Conservation (phyloP, 1,140 invertebrate genomes). For the Drosophila suzukii region DNA sequence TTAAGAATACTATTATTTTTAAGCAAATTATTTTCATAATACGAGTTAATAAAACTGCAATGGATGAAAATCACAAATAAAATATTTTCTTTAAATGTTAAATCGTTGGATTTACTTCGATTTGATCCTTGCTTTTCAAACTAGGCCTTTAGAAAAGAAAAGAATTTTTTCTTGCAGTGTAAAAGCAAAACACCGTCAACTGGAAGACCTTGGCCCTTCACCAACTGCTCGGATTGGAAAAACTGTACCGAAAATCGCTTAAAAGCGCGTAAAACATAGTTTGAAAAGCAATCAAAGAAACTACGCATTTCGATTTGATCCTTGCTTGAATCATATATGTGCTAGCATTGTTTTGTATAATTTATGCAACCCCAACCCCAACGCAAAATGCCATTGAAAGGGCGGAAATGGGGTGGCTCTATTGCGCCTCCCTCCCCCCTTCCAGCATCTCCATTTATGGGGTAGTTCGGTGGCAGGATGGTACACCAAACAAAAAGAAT, state of each 20-base stretch:
- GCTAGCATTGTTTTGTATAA: constrained; percentile 49
- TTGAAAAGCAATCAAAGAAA: constrained; percentile 68
- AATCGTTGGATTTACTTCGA: no score
- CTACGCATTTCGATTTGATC: constrained; percentile 59
- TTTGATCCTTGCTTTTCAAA: no score
- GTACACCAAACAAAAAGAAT: constrained; percentile 5
- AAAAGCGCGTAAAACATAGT: constrained; percentile 69
- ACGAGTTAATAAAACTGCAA: no score
- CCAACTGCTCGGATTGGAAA: constrained; percentile 44
- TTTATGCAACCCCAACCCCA: constrained; percentile 71
- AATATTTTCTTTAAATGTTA: no score
- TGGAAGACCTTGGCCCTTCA: constrained; percentile 24
- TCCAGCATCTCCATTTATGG: constrained; percentile 22
- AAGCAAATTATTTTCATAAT: no score
- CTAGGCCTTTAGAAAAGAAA: no score
- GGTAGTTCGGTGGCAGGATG: constrained; percentile 27
- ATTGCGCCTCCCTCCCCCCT: constrained; percentile 11
- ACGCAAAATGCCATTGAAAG: constrained; percentile 31
- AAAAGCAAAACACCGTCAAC: neutral
- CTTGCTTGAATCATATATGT: constrained; percentile 29
- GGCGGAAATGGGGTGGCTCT: constrained; percentile 64
- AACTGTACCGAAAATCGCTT: constrained; percentile 67
- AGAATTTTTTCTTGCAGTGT: neutral
- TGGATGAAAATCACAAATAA: no score
- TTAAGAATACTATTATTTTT: no score